These are phyloP conservation scores for Drosophila orena DNA, from an alignment of 1,140 invertebrate species.

Conservation along the genomic window DNA sequence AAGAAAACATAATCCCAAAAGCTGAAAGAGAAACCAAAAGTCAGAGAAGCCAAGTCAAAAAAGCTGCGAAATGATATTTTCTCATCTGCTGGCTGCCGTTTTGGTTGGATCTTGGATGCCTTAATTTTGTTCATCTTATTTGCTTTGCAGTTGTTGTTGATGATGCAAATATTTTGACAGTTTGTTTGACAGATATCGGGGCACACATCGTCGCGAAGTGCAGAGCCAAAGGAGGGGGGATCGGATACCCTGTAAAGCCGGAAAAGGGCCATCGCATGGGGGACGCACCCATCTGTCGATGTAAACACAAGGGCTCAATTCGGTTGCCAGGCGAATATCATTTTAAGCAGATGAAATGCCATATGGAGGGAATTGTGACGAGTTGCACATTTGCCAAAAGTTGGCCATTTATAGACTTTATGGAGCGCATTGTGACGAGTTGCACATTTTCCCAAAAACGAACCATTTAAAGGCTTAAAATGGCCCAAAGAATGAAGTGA, in stretches of 20 bases:
- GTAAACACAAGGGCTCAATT: slow-evolving; percentile 31
- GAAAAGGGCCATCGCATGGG: slow-evolving; percentile 5
- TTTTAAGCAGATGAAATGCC: neutral
- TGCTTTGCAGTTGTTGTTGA: slow-evolving; percentile 50
- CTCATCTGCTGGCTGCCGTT: slow-evolving; percentile 16
- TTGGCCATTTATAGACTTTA: too few relatives aligned
- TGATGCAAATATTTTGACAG: slow-evolving; percentile 79
- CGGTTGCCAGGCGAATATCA: slow-evolving; percentile 5
- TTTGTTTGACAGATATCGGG: slow-evolving; percentile 47
- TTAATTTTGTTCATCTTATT: slow-evolving; percentile 40
- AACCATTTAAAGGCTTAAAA: too few relatives aligned
- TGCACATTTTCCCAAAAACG: neutral
- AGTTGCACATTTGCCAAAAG: neutral
- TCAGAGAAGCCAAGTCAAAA: slow-evolving; percentile 21
- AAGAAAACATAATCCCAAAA: slow-evolving; percentile 30
- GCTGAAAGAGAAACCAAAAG: slow-evolving; percentile 35
- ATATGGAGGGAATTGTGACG: neutral
- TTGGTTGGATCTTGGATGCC: slow-evolving; percentile 14
- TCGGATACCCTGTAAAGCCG: neutral
- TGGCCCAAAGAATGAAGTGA: neutral
- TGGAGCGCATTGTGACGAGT: neutral
- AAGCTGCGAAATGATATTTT: slow-evolving; percentile 40
- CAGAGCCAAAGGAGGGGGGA: slow-evolving; percentile 16
- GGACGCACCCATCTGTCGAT: slow-evolving; percentile 3
- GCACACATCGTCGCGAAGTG: slow-evolving; percentile 2